Conservation (phyloP, 2,113 vertebrate genomes). For the Myrmecophaga tridactyla region DNA sequence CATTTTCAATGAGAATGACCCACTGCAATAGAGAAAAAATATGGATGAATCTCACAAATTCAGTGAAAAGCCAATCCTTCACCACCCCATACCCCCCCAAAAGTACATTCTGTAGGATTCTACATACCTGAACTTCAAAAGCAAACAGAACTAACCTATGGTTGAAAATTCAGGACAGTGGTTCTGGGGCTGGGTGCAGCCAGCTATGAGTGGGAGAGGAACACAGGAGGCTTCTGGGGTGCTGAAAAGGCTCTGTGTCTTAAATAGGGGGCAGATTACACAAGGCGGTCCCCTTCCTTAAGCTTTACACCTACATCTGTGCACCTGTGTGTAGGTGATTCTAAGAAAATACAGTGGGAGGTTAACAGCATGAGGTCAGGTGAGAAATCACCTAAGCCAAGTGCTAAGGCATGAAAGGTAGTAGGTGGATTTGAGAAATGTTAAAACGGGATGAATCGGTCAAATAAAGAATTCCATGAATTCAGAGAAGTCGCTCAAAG, state of each 20-base stretch:
- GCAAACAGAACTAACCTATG: neutral
- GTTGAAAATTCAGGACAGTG: neutral
- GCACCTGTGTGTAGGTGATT: neutral
- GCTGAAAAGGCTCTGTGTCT: neutral
- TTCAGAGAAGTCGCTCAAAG: neutral
- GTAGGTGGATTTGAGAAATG: neutral
- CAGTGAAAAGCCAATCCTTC: neutral
- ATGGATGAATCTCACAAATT: neutral
- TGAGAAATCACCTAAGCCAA: neutral
- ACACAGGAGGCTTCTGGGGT: no score
- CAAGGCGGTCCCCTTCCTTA: neutral
- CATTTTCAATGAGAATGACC: neutral
- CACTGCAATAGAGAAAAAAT: neutral
- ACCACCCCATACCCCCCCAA: neutral
- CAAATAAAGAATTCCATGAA: neutral
- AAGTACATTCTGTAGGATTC: neutral
- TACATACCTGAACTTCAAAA: neutral
- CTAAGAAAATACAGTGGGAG: neutral
- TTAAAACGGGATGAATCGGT: neutral
- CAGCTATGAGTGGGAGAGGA: neutral
- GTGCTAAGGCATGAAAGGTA: neutral
- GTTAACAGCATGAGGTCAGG: neutral
- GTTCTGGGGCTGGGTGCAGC: neutral
- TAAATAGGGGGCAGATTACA: neutral
- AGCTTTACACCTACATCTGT: neutral